Evolutionary conservation across 2,797 vertebrate genomes (phyloP).

Genomic region (Petrocephalus schoutedeni): DNA sequence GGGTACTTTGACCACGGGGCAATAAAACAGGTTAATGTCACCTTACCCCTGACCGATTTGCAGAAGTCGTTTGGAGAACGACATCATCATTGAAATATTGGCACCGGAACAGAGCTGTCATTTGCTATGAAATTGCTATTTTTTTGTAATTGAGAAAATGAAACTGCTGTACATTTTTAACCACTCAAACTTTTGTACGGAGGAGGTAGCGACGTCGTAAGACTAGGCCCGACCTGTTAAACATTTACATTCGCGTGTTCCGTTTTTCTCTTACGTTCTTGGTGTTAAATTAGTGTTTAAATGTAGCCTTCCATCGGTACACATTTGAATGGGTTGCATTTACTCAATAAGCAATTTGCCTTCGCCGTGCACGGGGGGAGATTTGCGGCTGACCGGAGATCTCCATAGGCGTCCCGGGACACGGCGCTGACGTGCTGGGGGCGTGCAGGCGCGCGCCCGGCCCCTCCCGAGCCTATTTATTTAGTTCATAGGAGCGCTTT

Average conservation of each 20-base stretch:
- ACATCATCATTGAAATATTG: not conserved
- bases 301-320: not conserved
- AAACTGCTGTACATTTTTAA: not conserved
- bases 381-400: not conserved
- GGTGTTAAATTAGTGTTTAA: not conserved
- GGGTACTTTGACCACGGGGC: not conserved
- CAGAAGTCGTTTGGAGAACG: not conserved
- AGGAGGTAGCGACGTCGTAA: not conserved
- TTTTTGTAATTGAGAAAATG: not conserved
- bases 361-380: not conserved
- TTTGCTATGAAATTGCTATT: not conserved
- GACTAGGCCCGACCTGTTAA: not conserved
- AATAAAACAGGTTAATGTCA: not conserved
- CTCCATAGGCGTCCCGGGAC: not conserved
- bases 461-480: not conserved
- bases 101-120: not conserved
- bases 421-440: not conserved
- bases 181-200: not conserved
- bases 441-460: not conserved
- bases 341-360: not conserved
- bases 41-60: slow-evolving; percentile 2
- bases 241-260: not conserved
- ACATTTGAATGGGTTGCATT: not conserved
- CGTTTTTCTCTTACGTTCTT: not conserved
- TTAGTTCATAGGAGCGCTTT: slow-evolving; percentile 3